Evolutionary conservation across 2,797 vertebrate species (phyloP).

Genomic region (Cryptoprocta ferox): DNA sequence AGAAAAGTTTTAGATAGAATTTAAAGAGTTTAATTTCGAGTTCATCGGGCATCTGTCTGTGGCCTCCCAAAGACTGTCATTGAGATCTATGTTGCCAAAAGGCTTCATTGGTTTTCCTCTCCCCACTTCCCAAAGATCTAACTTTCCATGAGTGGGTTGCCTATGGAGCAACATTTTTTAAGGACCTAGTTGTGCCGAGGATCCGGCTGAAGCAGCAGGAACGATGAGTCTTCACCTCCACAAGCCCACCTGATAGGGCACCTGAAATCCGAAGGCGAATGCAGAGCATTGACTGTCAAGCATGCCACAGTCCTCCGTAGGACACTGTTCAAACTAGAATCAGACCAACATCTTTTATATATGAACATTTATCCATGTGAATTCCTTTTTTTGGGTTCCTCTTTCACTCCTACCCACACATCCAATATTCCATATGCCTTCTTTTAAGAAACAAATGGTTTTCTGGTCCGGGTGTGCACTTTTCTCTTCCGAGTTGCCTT

Average conservation of each 20-base stretch:
- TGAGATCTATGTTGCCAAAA: constrained; percentile 7
- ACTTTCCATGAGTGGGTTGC: background rate
- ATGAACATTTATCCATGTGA: constrained; percentile 70
- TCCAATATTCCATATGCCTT: constrained; percentile 80
- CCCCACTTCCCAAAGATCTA: background rate
- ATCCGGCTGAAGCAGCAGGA: background rate
- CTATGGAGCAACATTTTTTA: background rate
- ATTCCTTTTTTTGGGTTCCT: constrained; percentile 65
- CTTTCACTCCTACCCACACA: constrained; percentile 75
- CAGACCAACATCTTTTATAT: background rate
- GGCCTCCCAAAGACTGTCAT: background rate
- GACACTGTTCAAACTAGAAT: constrained; percentile 35
- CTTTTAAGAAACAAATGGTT: constrained; percentile 75
- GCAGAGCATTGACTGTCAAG: background rate
- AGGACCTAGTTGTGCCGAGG: background rate
- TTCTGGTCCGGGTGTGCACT: constrained; percentile 67
- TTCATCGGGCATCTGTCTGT: constrained; percentile 27
- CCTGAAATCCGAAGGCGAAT: background rate
- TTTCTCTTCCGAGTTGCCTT: constrained; percentile 61
- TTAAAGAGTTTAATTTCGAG: constrained; percentile 45
- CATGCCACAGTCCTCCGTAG: background rate
- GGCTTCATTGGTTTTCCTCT: background rate
- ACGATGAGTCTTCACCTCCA: background rate
- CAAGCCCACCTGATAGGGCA: too few relatives aligned
- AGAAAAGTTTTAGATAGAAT: constrained; percentile 31